phyloP scores from a whole-genome alignment of 1,140 invertebrate genomes.

The Anadara kagoshimensis region DNA sequence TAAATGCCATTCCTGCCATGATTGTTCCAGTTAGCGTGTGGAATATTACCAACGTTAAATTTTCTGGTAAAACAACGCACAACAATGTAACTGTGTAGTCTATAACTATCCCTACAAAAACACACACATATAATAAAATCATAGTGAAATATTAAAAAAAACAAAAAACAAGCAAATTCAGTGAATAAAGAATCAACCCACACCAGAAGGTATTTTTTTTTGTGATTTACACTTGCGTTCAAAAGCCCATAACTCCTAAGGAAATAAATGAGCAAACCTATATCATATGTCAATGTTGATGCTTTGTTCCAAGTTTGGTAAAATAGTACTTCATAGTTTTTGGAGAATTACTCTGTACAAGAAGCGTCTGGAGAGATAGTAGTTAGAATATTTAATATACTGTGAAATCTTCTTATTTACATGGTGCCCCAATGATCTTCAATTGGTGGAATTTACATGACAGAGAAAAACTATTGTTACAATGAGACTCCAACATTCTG shows the following conservation, averaged over 20 bases:
- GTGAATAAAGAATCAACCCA: background rate
- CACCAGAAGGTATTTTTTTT: background rate
- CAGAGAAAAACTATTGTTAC: background rate
- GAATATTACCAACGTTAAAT: conserved; percentile 43
- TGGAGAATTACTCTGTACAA: background rate
- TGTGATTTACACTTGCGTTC: background rate
- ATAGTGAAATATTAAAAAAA: background rate
- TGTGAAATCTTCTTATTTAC: no score
- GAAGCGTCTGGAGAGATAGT: background rate
- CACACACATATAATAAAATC: background rate
- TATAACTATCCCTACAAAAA: conserved; percentile 55
- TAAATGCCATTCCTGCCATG: conserved; percentile 45
- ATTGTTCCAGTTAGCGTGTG: conserved; percentile 49
- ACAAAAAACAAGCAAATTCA: background rate
- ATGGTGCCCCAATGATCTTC: no score
- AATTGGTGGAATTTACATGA: no score
- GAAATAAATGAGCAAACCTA: background rate
- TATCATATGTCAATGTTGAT: background rate
- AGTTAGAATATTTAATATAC: background rate
- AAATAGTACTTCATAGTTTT: no score
- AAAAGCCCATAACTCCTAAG: background rate
- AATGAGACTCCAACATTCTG: background rate
- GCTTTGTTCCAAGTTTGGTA: background rate
- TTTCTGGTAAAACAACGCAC: conserved; percentile 48
- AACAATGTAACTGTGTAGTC: conserved; percentile 63